Conservation (phyloP, 2,888 invertebrate genomes). For the Melinopterus prodromus region DNA sequence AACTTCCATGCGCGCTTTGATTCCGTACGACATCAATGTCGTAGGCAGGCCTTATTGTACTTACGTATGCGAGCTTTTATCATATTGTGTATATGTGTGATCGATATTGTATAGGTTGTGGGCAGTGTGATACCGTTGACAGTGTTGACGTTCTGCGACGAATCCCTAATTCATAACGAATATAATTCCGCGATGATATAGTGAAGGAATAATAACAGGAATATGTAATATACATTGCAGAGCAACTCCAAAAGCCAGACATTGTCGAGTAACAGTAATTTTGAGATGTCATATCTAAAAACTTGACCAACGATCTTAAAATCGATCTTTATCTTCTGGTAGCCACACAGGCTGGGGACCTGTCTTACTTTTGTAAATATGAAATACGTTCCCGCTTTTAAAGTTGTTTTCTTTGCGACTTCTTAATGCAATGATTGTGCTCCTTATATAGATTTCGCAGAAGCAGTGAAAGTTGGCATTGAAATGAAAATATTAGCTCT, state of each 20-base stretch:
- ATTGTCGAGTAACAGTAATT: not conserved
- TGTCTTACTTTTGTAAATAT: not conserved
- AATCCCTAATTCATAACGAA: not conserved
- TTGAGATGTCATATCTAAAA: not conserved
- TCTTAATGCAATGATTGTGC: not conserved
- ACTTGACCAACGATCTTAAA: not conserved
- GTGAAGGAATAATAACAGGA: not conserved
- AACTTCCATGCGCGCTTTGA: slow-evolving; percentile 4
- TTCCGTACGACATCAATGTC: not conserved
- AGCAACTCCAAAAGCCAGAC: not conserved
- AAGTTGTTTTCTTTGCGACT: no score
- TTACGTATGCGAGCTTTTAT: no score
- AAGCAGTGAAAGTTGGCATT: not conserved
- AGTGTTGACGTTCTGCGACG: not conserved
- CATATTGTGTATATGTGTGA: not conserved
- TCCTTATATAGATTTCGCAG: not conserved
- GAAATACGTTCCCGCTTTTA: no score
- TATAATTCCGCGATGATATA: not conserved
- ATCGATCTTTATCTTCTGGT: not conserved
- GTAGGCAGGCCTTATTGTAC: not conserved
- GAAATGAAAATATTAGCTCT: no score
- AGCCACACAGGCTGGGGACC: not conserved
- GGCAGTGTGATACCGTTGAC: not conserved
- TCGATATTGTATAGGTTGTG: not conserved
- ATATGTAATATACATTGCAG: not conserved